Conservation (phyloP, 2,888 invertebrate species). For the Neelides folsomi region DNA sequence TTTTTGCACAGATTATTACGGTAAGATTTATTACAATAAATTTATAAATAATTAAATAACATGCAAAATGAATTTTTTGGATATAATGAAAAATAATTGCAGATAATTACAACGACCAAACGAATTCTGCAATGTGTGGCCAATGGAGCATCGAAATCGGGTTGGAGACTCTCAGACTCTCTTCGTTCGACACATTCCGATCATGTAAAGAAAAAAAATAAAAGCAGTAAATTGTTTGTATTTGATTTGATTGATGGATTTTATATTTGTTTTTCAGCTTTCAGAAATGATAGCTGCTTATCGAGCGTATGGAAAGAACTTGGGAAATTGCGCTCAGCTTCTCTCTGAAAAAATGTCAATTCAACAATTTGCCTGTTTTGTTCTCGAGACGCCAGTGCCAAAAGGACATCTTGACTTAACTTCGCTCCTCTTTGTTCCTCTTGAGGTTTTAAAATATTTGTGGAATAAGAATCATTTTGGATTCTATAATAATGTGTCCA, state of each 20-base stretch:
- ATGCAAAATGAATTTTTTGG: not conserved
- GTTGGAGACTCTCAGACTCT: constrained; percentile 28
- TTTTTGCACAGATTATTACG: constrained; percentile 31
- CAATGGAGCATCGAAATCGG: constrained; percentile 21
- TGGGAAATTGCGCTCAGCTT: constrained; percentile 25
- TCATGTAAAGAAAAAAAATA: constrained; percentile 19
- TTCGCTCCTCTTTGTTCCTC: constrained; percentile 30
- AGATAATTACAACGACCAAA: constrained; percentile 33
- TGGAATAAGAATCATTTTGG: too few species aligned
- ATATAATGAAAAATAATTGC: not conserved
- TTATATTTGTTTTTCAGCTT: constrained; percentile 15
- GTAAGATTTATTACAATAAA: constrained; percentile 11
- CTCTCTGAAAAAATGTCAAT: constrained; percentile 30
- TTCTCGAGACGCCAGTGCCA: constrained; percentile 31
- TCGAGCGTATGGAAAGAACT: constrained; percentile 20
- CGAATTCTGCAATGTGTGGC: constrained; percentile 29
- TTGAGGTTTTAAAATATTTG: constrained; percentile 16
- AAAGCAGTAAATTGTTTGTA: too few species aligned
- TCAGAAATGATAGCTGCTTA: constrained; percentile 26
- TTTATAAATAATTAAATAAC: not conserved
- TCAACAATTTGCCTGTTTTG: constrained; percentile 30
- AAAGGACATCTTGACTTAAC: constrained; percentile 33
- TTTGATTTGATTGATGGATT: not conserved
- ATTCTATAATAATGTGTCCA: constrained; percentile 1
- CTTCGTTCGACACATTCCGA: constrained; percentile 29